Evolutionary conservation across 2,888 invertebrate species (phyloP).

Genomic region (Mesoligia furuncula): DNA sequence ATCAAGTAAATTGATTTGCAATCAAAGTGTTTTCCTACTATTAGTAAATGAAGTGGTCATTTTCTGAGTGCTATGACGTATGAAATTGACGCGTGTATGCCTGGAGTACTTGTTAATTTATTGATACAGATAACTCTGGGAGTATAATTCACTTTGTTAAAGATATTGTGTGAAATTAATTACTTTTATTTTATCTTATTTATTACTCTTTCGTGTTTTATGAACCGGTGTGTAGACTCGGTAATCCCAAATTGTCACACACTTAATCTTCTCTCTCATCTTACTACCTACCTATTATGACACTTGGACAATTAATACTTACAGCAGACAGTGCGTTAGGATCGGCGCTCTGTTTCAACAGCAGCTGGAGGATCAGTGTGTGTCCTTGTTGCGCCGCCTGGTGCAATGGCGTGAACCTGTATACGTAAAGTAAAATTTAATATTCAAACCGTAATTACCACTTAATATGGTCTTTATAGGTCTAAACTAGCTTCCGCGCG

Average conservation of each 20-base stretch:
- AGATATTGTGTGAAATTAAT: constrained; percentile 7
- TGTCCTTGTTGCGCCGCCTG: constrained; percentile 99
- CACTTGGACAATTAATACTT: constrained; percentile 81
- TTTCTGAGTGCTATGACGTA: constrained; percentile 37
- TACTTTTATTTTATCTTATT: constrained; percentile 1
- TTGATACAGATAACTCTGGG: constrained; percentile 27
- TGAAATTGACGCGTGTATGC: constrained; percentile 8
- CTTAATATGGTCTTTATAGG: no score
- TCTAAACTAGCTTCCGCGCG: no score
- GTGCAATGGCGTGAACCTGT: constrained; percentile 97
- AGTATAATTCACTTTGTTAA: neutral
- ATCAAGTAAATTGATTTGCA: constrained; percentile 52
- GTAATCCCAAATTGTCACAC: neutral
- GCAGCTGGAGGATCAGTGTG: constrained; percentile 97
- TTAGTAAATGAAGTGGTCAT: constrained; percentile 7
- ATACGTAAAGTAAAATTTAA: neutral
- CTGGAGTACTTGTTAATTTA: constrained; percentile 23
- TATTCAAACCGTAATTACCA: neutral
- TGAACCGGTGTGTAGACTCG: neutral
- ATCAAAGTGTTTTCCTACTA: constrained; percentile 26
- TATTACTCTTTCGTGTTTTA: neutral
- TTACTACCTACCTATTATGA: neutral
- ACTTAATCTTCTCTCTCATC: neutral
- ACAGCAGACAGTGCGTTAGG: constrained; percentile 98
- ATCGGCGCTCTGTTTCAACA: constrained; percentile 97